Evolutionary conservation across 2,797 vertebrate genomes (phyloP).

Genomic region (Bufotes viridis): DNA sequence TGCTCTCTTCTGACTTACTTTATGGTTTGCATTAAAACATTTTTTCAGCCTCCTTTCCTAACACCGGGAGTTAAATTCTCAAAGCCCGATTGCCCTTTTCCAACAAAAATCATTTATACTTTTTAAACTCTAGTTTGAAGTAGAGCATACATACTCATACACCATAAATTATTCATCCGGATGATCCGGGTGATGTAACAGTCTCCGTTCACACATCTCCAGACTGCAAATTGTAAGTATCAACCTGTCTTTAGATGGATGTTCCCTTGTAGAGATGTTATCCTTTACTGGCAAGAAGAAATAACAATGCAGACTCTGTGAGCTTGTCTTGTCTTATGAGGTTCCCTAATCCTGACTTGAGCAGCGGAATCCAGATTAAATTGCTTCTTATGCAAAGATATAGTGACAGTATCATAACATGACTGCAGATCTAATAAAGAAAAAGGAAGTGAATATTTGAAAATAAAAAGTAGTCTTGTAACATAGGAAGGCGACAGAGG

Average conservation of each 20-base stretch:
- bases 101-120: conserved; percentile 53
- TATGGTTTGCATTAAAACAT: conserved; percentile 33
- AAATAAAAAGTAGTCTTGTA: neutral
- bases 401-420: conserved; percentile 26
- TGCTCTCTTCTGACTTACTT: conserved; percentile 10
- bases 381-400: conserved; percentile 40
- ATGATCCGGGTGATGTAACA: conserved; percentile 50
- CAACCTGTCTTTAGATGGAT: conserved; percentile 31
- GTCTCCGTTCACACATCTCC: conserved; percentile 34
- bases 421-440: conserved; percentile 11
- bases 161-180: conserved; percentile 53
- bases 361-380: conserved; percentile 34
- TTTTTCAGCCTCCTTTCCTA: conserved; percentile 47
- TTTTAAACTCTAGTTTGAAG: conserved; percentile 52
- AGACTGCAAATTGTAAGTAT: conserved; percentile 48
- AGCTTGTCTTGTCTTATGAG: conserved; percentile 36
- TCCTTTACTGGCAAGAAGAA: conserved; percentile 25
- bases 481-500: neutral
- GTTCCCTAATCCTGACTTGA: conserved; percentile 40
- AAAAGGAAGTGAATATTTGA: conserved; percentile 7
- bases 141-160: conserved; percentile 49
- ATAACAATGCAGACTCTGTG: conserved; percentile 35
- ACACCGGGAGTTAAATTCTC: conserved; percentile 49
- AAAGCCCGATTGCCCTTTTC: conserved; percentile 47
- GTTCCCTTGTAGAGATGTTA: conserved; percentile 21